Conservation (phyloP, 2,797 vertebrate species). For the Graptemys geographica region DNA sequence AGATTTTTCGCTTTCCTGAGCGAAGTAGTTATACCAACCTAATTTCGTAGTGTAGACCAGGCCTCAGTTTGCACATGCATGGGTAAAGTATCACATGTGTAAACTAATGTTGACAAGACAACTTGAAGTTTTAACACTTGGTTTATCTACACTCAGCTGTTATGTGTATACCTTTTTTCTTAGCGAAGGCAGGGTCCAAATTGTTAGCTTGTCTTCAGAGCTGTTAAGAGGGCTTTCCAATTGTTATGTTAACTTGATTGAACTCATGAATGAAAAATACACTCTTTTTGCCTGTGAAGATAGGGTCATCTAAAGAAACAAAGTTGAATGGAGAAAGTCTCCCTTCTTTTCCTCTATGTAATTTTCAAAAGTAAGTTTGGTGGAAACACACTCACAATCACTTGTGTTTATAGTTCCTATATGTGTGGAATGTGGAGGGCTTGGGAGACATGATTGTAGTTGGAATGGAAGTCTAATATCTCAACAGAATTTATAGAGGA, state of each 20-base stretch:
- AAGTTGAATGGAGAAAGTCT: neutral
- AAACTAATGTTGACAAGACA: neutral
- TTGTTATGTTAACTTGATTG: neutral
- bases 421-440: neutral
- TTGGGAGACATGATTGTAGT: neutral
- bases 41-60: too few species aligned
- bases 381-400: neutral
- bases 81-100: rapidly evolving
- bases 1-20: too few species aligned
- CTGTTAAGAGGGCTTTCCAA: neutral
- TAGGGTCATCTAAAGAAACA: rapidly evolving
- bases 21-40: too few species aligned
- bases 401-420: rapidly evolving
- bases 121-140: neutral
- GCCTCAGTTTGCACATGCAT: rapidly evolving
- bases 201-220: neutral
- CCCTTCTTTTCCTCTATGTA: neutral
- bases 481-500: neutral
- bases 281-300: neutral
- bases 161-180: neutral
- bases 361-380: neutral
- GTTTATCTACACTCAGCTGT: neutral
- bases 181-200: neutral
- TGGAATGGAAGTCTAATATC: neutral
- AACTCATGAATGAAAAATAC: neutral